phyloP scores from a whole-genome alignment of 2,888 invertebrate species.

The Pandemis corylana region DNA sequence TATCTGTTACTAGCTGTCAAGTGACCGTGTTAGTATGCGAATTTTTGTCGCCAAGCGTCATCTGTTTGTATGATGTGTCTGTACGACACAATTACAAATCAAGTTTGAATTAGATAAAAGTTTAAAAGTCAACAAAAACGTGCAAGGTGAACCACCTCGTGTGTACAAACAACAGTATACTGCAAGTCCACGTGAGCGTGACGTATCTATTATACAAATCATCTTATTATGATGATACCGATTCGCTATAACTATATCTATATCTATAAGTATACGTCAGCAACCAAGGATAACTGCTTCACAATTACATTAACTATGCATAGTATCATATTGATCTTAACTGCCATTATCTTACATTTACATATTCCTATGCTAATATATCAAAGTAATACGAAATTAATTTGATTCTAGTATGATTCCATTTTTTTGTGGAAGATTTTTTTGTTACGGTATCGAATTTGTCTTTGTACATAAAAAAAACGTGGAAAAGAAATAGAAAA shows the following conservation, averaged over 20 bases:
- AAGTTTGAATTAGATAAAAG: constrained; percentile 5
- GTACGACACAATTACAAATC: background rate
- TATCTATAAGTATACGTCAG: constrained; percentile 23
- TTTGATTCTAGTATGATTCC: constrained; percentile 21
- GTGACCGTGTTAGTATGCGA: too few relatives aligned
- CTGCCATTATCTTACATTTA: constrained; percentile 16
- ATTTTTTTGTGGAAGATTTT: constrained; percentile 15
- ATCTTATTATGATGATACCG: constrained; percentile 40
- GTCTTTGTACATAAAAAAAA: background rate
- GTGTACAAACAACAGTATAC: constrained; percentile 28
- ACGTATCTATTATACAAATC: constrained; percentile 34
- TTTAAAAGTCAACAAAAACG: constrained; percentile 4
- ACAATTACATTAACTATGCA: constrained; percentile 22
- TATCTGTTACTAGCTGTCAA: too few relatives aligned
- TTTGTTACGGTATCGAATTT: background rate
- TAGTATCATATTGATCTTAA: constrained; percentile 17
- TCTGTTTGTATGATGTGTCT: too few relatives aligned
- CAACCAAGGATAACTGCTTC: constrained; percentile 37
- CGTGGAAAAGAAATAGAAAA: background rate
- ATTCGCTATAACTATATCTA: constrained; percentile 20
- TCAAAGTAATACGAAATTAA: constrained; percentile 30
- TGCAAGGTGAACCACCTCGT: constrained; percentile 37
- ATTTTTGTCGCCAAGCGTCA: too few relatives aligned
- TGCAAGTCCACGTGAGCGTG: constrained; percentile 28
- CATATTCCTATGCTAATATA: constrained; percentile 32